Conservation (phyloP, 2,113 vertebrate genomes). For the Morone saxatilis region DNA sequence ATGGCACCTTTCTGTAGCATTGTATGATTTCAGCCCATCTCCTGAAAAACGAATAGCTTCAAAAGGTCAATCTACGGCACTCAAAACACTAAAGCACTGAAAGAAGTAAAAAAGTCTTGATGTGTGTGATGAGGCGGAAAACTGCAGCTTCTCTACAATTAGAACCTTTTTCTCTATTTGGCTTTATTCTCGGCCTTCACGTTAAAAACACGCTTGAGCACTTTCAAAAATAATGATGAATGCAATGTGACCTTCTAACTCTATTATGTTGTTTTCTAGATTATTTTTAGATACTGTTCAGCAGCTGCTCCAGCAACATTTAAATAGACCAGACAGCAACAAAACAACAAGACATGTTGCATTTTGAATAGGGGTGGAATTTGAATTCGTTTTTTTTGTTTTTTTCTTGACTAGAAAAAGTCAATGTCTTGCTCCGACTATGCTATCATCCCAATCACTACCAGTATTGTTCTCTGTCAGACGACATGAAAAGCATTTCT, state of each 20-base stretch:
- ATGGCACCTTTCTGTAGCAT: background rate
- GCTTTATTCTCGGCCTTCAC: background rate
- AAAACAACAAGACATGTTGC: background rate
- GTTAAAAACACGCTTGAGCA: background rate
- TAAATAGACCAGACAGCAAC: background rate
- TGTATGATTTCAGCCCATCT: slow-evolving; percentile 7
- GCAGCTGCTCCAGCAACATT: background rate
- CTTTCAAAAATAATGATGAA: background rate
- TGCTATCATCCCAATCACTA: slow-evolving; percentile 32
- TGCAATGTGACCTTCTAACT: background rate
- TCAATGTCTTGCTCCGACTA: background rate
- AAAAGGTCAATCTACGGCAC: slow-evolving; percentile 28
- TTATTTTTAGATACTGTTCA: background rate
- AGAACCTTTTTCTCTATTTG: background rate
- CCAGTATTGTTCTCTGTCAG: slow-evolving; percentile 15
- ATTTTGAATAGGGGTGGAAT: background rate
- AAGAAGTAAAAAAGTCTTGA: background rate
- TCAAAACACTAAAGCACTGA: slow-evolving; percentile 10
- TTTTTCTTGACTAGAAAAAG: background rate
- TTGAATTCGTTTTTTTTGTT: background rate
- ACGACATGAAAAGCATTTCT: background rate
- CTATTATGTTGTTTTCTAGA: background rate
- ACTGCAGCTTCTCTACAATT: slow-evolving; percentile 1
- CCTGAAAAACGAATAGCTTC: slow-evolving; percentile 16
- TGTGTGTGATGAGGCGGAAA: slow-evolving; percentile 6